Percentiles rank a stretch among this genome's conserved stretches.
Evolutionary conservation across 2,888 invertebrate genomes (phyloP).

Genomic region (Yponomeuta cagnagella): DNA sequence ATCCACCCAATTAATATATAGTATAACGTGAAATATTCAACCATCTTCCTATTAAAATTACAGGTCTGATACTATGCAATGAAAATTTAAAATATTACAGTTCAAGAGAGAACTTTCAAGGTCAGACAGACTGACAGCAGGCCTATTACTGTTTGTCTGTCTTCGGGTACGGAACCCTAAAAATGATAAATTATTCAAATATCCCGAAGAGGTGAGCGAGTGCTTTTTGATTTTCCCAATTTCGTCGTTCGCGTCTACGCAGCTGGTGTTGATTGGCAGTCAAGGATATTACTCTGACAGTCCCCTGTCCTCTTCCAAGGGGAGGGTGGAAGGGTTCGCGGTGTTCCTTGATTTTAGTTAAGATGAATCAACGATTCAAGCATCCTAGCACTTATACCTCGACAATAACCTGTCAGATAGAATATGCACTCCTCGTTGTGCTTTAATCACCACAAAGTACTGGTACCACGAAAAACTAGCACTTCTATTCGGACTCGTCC

Average conservation of each 20-base stretch:
- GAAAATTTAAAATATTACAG: too few species aligned
- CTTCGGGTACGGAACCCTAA: not conserved
- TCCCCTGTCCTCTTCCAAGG: constrained; percentile 2
- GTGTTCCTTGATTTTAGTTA: not conserved
- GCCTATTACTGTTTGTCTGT: not conserved
- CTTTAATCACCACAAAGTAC: too few species aligned
- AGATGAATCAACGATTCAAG: not conserved
- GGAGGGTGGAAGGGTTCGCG: not conserved
- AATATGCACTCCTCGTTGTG: too few species aligned
- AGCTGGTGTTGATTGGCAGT: constrained; percentile 22
- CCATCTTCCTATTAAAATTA: too few species aligned
- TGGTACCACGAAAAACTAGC: too few species aligned
- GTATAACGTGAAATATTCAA: too few species aligned
- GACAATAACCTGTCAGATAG: not conserved
- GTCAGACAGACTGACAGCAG: not conserved
- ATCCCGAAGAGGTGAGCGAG: not conserved
- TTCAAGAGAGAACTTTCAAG: too few species aligned
- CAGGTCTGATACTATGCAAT: too few species aligned
- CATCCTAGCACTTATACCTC: not conserved
- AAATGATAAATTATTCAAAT: constrained; percentile 5
- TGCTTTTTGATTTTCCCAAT: constrained; percentile 9
- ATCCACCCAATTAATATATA: too few species aligned
- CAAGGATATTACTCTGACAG: constrained; percentile 19
- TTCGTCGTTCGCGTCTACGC: constrained; percentile 9
- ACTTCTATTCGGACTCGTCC: too few species aligned